Conservation (phyloP, 2,888 invertebrate species). For the Erebia ligea region DNA sequence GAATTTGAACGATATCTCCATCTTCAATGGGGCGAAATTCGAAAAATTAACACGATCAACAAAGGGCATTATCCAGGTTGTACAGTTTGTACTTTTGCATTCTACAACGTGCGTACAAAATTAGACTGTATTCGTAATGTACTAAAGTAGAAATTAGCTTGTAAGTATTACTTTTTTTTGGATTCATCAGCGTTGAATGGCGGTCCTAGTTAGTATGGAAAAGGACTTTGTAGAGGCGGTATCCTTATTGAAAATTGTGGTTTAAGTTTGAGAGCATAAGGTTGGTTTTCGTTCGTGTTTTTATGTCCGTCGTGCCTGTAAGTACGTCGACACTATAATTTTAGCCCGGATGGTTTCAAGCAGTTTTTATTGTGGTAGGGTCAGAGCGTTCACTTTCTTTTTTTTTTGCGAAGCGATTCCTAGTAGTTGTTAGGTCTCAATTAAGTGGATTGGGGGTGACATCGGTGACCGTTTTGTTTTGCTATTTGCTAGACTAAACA, state of each 20-base stretch:
- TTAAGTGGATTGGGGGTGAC: slow-evolving; percentile 49
- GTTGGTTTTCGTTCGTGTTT: slow-evolving; percentile 48
- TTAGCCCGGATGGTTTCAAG: slow-evolving; percentile 79
- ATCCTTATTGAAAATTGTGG: slow-evolving; percentile 41
- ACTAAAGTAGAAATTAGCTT: slow-evolving; percentile 48
- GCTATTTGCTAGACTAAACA: slow-evolving; percentile 7
- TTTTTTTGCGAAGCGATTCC: slow-evolving; percentile 62
- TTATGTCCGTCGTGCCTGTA: slow-evolving; percentile 58
- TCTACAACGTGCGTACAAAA: slow-evolving; percentile 44
- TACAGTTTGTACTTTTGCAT: slow-evolving; percentile 52
- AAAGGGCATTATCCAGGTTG: slow-evolving; percentile 69
- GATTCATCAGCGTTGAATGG: slow-evolving; percentile 63
- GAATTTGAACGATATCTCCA: slow-evolving; percentile 60
- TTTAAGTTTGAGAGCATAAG: slow-evolving; percentile 43
- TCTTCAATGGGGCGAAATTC: slow-evolving; percentile 51
- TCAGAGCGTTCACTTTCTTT: slow-evolving; percentile 67
- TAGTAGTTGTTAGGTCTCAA: slow-evolving; percentile 49
- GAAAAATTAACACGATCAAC: slow-evolving; percentile 52
- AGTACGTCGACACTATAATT: slow-evolving; percentile 78
- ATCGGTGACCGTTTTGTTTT: slow-evolving; percentile 35
- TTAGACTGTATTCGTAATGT: slow-evolving; percentile 43
- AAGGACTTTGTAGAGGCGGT: slow-evolving; percentile 52
- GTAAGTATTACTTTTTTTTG: slow-evolving; percentile 47
- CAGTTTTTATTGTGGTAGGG: slow-evolving; percentile 81
- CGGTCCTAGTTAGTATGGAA: slow-evolving; percentile 52